Evolutionary conservation across 2,797 vertebrate species (phyloP).

Genomic region (Sorex maritimensis): DNA sequence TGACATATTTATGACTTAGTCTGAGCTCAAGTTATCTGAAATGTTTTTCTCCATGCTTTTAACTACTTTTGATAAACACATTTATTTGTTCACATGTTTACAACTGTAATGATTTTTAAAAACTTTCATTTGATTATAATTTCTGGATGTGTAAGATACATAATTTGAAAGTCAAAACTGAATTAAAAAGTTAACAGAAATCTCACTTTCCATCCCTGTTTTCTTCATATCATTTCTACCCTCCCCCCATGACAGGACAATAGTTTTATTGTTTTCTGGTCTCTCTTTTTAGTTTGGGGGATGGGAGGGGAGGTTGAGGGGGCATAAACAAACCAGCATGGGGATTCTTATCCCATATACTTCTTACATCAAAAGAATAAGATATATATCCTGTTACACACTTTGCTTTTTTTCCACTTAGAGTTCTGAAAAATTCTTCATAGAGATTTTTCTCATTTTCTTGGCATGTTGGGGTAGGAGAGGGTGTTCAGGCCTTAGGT

Average conservation of each 20-base stretch:
- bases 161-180: conserved; percentile 50
- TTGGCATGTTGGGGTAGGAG: no score
- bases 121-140: not conserved
- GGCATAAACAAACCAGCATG: not conserved
- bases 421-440: not conserved
- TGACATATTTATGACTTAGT: conserved; percentile 30
- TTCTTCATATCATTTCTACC: not conserved
- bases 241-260: not conserved
- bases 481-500: no score
- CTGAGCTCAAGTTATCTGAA: conserved; percentile 5
- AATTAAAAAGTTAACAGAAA: conserved; percentile 19
- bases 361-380: not conserved
- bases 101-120: not conserved
- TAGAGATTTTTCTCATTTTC: not conserved
- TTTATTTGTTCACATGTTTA: not conserved
- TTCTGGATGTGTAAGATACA: conserved; percentile 47
- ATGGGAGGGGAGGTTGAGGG: not conserved
- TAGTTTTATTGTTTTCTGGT: conserved; percentile 12
- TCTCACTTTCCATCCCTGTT: not conserved
- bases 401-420: not conserved
- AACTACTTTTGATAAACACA: conserved; percentile 14
- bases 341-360: not conserved
- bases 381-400: not conserved
- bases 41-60: not conserved
- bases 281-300: not conserved